Evolutionary conservation across 2,797 vertebrate genomes (phyloP), one percentile per base, ranked within the genome.

Genomic region (Nannoperca obscura): DNA sequence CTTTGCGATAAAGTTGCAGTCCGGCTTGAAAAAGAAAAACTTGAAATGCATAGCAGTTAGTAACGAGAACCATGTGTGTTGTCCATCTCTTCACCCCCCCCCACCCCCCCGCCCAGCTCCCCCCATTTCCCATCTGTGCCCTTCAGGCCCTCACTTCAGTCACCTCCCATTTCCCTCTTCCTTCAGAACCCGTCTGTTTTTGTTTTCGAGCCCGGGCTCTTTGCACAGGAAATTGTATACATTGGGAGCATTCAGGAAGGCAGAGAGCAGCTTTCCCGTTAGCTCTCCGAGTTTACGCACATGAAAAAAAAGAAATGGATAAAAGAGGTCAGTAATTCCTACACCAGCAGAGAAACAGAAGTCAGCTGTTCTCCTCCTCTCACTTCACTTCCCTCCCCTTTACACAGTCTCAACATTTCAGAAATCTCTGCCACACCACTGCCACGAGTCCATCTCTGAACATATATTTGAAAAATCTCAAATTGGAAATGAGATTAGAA

Each of bases 161-260:
- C 88, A 53, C 92, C 93, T 93, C 93, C 93, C 93, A 93, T 91
- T 93, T 93, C 93, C 91, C 88, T 91, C 91, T 93, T 94, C 90
- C 94, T 93, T 89, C 91, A 86, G 87, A 91, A 90, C 86, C 71
- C 70, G 90, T 93, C 92, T 95, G 94, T 95, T 94, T 95, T 95
- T 95, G 94, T 96, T 95, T 95, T 95, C 84, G 74, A 93, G 93
- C 93, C 93, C 57, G 81, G 92, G 88, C 92, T 91, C 93, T 94
- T 87, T 92, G 93, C 86, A 94, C 95, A 96, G 95, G 95, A 96
- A 95, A 94, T 92, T 91, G 93, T 95, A 94, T 92, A 95, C 93
- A 95, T 94, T 92, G 94, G 93, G 90, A 94, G 92, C 95, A 92
- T 94, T 95, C 93, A 95, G 95, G 93, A 95, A 94, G 94, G 90